phyloP scores from a whole-genome alignment of 2,797 vertebrate species.

The Clarias platycephalus region DNA sequence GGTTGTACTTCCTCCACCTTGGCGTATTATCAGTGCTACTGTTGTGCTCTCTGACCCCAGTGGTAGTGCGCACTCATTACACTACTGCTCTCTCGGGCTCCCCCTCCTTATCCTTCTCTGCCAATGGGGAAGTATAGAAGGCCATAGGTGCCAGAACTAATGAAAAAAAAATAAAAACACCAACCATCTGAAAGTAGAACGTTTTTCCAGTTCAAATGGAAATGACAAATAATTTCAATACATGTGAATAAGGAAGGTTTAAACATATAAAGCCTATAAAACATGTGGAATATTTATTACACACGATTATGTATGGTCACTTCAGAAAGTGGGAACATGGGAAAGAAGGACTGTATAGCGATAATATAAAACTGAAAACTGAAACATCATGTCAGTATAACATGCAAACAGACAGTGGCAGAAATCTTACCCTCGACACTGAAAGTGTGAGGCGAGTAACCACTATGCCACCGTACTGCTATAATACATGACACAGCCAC shows the following conservation, averaged over 20 bases:
- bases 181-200: neutral
- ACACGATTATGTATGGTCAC: neutral
- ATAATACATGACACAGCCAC: no score
- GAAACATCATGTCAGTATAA: neutral
- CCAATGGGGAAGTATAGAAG: constrained; percentile 24
- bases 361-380: neutral
- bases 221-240: neutral
- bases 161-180: neutral
- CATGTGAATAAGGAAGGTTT: neutral
- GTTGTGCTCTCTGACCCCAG: constrained; percentile 67
- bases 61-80: constrained; percentile 70
- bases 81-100: constrained; percentile 61
- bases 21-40: constrained; percentile 38
- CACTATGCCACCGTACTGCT: no score
- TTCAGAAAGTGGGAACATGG: neutral
- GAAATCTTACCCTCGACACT: no score
- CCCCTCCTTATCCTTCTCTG: constrained; percentile 52
- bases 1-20: constrained; percentile 37
- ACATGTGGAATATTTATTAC: neutral
- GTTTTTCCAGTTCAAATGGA: neutral
- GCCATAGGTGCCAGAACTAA: constrained; percentile 9
- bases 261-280: neutral
- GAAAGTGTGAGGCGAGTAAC: no score
- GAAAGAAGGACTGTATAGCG: neutral
- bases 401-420: no score